phyloP scores from a whole-genome alignment of 2,113 vertebrate genomes.

The Bos indicus region DNA sequence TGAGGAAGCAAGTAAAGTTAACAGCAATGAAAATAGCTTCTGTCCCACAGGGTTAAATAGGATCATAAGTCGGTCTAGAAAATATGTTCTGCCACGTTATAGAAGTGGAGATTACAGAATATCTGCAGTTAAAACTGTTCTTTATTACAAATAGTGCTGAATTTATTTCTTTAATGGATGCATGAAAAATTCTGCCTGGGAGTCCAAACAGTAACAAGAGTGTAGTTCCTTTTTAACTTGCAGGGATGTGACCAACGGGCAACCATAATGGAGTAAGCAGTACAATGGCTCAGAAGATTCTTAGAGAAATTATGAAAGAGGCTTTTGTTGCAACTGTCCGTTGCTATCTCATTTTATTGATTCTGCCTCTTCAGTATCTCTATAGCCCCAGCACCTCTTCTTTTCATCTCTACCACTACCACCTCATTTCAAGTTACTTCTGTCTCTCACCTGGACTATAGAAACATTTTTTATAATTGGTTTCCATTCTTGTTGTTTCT shows the following conservation, averaged over 20 bases:
- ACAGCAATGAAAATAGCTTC: neutral
- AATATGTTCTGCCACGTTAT: neutral
- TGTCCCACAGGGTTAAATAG: neutral
- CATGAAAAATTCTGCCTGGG: conserved; percentile 7
- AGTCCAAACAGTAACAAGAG: conserved; percentile 5
- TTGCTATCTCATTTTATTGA: neutral
- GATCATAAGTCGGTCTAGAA: neutral
- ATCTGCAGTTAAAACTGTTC: neutral
- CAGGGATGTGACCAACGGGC: neutral
- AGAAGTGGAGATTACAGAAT: neutral
- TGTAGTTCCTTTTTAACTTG: neutral
- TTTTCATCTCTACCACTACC: neutral
- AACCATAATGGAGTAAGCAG: neutral
- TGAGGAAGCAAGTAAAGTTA: conserved; percentile 21
- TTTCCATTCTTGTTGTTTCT: conserved; percentile 13
- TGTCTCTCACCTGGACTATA: neutral
- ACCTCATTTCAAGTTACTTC: neutral
- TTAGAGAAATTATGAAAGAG: conserved; percentile 30
- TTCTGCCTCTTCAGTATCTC: conserved; percentile 19
- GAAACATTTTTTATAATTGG: conserved; percentile 36
- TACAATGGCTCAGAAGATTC: neutral
- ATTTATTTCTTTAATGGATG: neutral
- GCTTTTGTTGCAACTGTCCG: neutral
- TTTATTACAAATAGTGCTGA: conserved; percentile 7
- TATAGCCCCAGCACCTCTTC: neutral